Conservation (phyloP, 2,888 invertebrate genomes). For the Atrina japonica region DNA sequence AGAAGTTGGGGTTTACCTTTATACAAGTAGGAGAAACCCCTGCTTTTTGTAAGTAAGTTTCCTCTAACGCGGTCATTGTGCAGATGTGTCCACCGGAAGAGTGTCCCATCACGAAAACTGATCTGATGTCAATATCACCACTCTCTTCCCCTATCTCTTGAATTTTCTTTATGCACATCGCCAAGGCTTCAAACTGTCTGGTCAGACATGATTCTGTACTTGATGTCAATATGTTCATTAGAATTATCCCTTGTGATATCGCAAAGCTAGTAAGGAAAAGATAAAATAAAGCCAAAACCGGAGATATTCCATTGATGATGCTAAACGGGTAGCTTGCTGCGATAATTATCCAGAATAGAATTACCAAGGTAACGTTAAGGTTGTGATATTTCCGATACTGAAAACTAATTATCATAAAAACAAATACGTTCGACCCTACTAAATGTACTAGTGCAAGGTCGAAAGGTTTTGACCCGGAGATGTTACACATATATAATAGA, state of each 20-base stretch:
- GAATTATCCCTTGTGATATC: constrained; percentile 46
- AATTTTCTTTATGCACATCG: constrained; percentile 52
- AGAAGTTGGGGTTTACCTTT: no score
- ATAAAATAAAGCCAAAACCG: neutral
- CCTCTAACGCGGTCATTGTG: constrained; percentile 48
- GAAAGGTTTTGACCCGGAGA: no score
- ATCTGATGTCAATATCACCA: constrained; percentile 30
- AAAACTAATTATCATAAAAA: constrained; percentile 1
- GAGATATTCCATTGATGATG: no score
- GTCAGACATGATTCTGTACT: constrained; percentile 28
- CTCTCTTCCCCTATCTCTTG: constrained; percentile 40
- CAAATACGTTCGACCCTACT: neutral
- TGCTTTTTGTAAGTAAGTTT: constrained; percentile 28
- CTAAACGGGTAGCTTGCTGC: no score
- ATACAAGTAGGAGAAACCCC: constrained; percentile 43
- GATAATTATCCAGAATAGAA: no score
- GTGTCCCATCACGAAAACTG: constrained; percentile 66
- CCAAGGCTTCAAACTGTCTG: constrained; percentile 54
- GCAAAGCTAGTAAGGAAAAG: constrained; percentile 35
- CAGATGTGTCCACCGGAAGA: constrained; percentile 69
- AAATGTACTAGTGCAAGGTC: neutral
- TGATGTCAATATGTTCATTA: constrained; percentile 37
- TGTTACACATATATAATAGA: no score
- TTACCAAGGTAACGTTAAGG: neutral
- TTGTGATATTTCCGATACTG: constrained; percentile 4